These are phyloP conservation scores for Struthio camelus DNA, from an alignment of 2,113 vertebrate species.

Conservation along the genomic window DNA sequence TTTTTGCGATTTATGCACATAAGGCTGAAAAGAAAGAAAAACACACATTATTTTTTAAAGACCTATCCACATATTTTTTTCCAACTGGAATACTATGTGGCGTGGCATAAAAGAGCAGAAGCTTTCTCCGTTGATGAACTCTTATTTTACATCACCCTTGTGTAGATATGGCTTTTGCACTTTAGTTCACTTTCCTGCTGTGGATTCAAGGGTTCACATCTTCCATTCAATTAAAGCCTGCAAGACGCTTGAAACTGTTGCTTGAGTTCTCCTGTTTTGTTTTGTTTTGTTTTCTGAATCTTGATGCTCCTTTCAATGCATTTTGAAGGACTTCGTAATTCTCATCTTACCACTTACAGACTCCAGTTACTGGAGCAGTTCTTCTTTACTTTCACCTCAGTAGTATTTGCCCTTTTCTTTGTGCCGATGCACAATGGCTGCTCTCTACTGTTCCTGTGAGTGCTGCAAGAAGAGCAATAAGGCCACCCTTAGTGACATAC, in stretches of 20 bases:
- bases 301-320: neutral
- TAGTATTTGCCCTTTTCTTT: neutral
- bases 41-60: neutral
- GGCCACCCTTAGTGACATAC: neutral
- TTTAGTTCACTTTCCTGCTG: neutral
- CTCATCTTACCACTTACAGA: accelerated
- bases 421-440: neutral
- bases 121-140: neutral
- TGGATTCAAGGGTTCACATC: neutral
- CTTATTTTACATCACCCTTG: neutral
- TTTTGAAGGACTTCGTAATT: neutral
- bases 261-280: no score
- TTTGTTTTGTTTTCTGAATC: neutral
- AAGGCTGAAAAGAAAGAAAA: neutral
- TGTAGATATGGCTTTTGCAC: neutral
- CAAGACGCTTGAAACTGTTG: neutral
- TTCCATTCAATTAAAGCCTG: neutral
- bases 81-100: neutral
- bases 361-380: neutral
- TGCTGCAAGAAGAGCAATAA: neutral
- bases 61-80: neutral
- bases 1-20: neutral
- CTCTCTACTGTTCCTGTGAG: neutral
- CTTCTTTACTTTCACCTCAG: neutral
- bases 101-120: neutral